phyloP scores from a whole-genome alignment of 2,113 vertebrate genomes.

The Synchiropus splendidus region DNA sequence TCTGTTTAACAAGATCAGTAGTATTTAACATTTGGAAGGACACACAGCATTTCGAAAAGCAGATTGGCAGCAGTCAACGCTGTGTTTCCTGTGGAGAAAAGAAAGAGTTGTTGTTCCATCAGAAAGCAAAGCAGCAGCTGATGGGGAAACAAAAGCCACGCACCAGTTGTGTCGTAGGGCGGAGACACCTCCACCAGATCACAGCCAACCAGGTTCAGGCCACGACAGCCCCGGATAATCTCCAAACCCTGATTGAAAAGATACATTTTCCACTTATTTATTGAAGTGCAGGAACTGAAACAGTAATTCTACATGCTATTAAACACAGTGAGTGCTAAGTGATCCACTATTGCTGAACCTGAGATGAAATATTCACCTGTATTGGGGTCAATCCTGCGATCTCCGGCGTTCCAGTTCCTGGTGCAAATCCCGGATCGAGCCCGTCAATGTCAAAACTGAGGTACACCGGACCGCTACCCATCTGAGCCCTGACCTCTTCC shows the following conservation, averaged over 20 bases:
- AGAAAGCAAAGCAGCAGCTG: background rate
- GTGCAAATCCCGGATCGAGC: slow-evolving; percentile 85
- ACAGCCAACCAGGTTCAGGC: slow-evolving; percentile 83
- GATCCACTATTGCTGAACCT: too few species aligned
- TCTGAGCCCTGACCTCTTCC: slow-evolving; percentile 78
- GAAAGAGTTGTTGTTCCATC: background rate
- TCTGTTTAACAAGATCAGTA: slow-evolving; percentile 37
- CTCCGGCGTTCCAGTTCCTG: slow-evolving; percentile 87
- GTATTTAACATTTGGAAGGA: slow-evolving; percentile 73
- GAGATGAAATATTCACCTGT: slow-evolving; percentile 67
- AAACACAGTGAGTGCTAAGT: too few species aligned
- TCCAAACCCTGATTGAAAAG: slow-evolving; percentile 75
- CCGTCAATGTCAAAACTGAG: slow-evolving; percentile 90
- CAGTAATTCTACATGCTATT: too few species aligned
- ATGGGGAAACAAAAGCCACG: slow-evolving; percentile 16
- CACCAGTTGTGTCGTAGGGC: slow-evolving; percentile 81
- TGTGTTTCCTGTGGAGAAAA: slow-evolving; percentile 75
- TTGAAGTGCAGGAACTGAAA: too few species aligned
- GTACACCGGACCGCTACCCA: slow-evolving; percentile 75
- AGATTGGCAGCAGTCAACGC: slow-evolving; percentile 86
- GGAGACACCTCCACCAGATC: slow-evolving; percentile 91
- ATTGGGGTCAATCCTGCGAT: slow-evolving; percentile 83
- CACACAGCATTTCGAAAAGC: slow-evolving; percentile 93
- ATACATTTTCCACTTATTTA: background rate
- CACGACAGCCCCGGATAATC: slow-evolving; percentile 84